Conservation (phyloP, 1,140 invertebrate genomes). For the Temnothorax longispinosus region DNA sequence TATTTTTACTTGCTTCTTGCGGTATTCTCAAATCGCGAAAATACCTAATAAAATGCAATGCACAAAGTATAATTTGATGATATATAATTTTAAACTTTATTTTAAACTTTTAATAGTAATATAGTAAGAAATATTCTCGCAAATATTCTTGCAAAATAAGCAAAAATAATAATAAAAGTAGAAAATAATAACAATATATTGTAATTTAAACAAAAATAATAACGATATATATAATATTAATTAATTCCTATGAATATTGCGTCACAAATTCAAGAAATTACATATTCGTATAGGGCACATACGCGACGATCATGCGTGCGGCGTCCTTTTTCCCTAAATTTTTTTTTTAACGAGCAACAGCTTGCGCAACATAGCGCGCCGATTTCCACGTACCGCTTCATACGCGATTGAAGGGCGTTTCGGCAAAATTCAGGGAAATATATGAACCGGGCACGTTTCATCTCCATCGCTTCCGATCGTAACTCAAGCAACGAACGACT, state of each 20-base stretch:
- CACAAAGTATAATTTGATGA: not conserved
- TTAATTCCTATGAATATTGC: constrained; percentile 6
- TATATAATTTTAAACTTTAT: not conserved
- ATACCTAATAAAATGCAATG: not conserved
- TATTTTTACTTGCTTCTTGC: not conserved
- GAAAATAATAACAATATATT: not conserved
- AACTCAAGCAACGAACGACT: constrained; percentile 64
- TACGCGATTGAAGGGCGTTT: constrained; percentile 48
- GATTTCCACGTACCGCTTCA: constrained; percentile 57
- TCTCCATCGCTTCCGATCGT: constrained; percentile 46
- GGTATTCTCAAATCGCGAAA: not conserved
- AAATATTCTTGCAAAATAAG: not conserved
- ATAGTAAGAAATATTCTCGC: not conserved
- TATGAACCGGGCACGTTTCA: constrained; percentile 58
- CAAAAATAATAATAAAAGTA: not conserved
- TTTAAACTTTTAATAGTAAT: not conserved
- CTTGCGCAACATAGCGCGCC: constrained; percentile 54
- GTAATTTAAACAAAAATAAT: not conserved
- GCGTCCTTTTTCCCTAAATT: constrained; percentile 48
- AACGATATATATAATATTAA: constrained; percentile 16
- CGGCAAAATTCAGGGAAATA: constrained; percentile 59
- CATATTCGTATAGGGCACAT: constrained; percentile 33
- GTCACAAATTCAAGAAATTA: constrained; percentile 38
- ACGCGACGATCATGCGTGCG: constrained; percentile 38
- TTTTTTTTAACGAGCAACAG: constrained; percentile 55